Evolutionary conservation across 2,113 vertebrate species (phyloP), one percentile per base, ranked within the genome.

Genomic region (Anarrhichthys ocellatus): DNA sequence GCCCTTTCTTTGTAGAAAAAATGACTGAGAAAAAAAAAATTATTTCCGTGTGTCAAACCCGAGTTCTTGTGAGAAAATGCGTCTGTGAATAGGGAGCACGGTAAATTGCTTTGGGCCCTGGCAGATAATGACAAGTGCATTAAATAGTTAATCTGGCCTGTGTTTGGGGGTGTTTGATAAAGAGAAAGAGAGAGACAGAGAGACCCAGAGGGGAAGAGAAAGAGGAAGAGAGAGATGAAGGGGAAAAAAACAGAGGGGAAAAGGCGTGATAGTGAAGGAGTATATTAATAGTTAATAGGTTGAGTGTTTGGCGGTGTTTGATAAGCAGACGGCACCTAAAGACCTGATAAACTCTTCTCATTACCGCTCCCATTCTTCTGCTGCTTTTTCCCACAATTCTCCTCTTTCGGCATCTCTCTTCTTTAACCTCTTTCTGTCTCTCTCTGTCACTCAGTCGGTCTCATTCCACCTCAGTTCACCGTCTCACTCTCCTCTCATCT

Each of bases 141-240:
- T 94, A 91, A 94, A 94, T 92, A 94, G 93, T 94, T 94, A 92
- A 94, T 94, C 91, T 90, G 82, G 76, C 82, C 85, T 71, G 88
- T 58, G 83, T 90, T 90, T 90, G 74, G 81, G 79, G 80, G 83
- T 76, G 89, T 88, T 88, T 92, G 92, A 92, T 90, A 92, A 92
- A 84, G 84, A 86, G 80, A 86, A 34, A 73, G 48, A 79, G 70
- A 78, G 62, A 89, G 48, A 50, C 6, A 50, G 52, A 54, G 52
- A n/a, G 22, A 48, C 82, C 87, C 84, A 76, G 75, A 87, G 90
- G 84, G 78, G 77, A 58, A 77, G 64, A 88, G 73, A 73, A 38
- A 71, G 76, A 85, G 78, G 68, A 73, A 87, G 79, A 81, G 54
- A 75, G 76, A 84, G 81, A 93, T 80, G 79, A 76, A 74, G 81